Evolutionary conservation across 2,888 invertebrate species (phyloP), one percentile per base, ranked within the genome.

Genomic region (Phoenoteleia sp.): DNA sequence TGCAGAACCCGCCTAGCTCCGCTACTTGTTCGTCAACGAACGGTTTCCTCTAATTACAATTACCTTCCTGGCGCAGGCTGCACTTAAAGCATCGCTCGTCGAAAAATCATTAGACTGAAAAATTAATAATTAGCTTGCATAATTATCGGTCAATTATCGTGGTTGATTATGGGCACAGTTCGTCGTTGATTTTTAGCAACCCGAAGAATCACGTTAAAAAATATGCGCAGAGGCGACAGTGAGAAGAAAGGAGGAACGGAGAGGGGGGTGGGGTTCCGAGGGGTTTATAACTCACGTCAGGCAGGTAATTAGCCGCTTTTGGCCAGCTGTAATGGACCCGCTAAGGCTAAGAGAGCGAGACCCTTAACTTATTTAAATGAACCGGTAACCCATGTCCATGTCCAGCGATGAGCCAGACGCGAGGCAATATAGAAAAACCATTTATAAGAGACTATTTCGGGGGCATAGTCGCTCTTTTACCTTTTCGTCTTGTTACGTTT

Each of bases 311-410:
- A 93, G 93, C 92, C 92, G 93, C 92, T 93, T 93, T 93, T 93
- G 92, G 91, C 91, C 91, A 91, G 91, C 92, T 92, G 93, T 93
- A 93, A 93, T 93, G 93, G 93, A 93, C 90, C 92, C 90, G 91
- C 91, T 91, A 91, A 91, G 91, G 90, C 91, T 66, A 58, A 92
- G 91, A 90, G 90, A 91, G 92, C 91, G 91, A 92, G 92, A 92
- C 92, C 93, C 93, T 93, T 93, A 93, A 93, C 93, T 93, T 93
- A 93, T 93, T 93, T 92, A 93, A 93, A 93, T 93, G 93, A 93
- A 93, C 92, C 88, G 91, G 93, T 93, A 93, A 93, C 93, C 93
- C 93, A 92, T 91, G 92, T 93, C 93, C 93, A 91, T 90, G 91
- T 91, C 91, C 91, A 89, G 86, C 89, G 91, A 71, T 87, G 91